Evolutionary conservation across 2,113 vertebrate species (phyloP), one percentile per base, ranked within the genome.

Genomic region (Mastomys coucha): DNA sequence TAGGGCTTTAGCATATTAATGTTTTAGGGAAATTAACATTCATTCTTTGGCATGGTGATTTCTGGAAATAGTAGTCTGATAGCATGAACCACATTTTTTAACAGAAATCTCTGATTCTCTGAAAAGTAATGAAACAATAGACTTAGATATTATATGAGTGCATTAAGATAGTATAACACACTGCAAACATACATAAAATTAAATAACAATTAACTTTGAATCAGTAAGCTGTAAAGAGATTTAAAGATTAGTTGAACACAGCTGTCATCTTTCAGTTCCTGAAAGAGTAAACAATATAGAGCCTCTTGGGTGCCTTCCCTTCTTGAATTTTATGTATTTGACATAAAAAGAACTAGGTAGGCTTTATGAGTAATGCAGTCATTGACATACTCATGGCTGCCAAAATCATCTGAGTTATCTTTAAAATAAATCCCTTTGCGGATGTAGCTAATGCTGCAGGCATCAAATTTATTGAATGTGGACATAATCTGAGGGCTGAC

Each of bases 401-500:
- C 69, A 53, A 95, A 90, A 56, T 78, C 56, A 73, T 85, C 39
- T 69, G 49, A 92, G 76, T 94, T 91, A 82, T 73, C 93, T 92
- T 94, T 65, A 42, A 95, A 93, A 88, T 86, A 58, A 96, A 39
- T 63, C 91, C 45, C 31, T 97, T 97, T 88, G 91, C 6, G 77
- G 56, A 96, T 97, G 92, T 91, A 67, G 78, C 69, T 84, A 92
- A 95, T 96, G 95, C 0, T 1, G n/a, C 73, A 94, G 77, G 72
- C 96, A 97, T 96, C 95, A 96, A 97, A 98, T 96, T 96, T 87
- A 92, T 51, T 93, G 63, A 87, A 97, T 98, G 96, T 96, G 94
- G 97, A 97, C 93, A 85, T 98, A 98, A 97, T 97, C 96, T 98
- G 89, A 94, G 92, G 97, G 96, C 94, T 97, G 96, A 97, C 97